These are phyloP conservation scores for Rhopalosiphum maidis DNA, from an alignment of 1,140 invertebrate species.

Conservation along the genomic window DNA sequence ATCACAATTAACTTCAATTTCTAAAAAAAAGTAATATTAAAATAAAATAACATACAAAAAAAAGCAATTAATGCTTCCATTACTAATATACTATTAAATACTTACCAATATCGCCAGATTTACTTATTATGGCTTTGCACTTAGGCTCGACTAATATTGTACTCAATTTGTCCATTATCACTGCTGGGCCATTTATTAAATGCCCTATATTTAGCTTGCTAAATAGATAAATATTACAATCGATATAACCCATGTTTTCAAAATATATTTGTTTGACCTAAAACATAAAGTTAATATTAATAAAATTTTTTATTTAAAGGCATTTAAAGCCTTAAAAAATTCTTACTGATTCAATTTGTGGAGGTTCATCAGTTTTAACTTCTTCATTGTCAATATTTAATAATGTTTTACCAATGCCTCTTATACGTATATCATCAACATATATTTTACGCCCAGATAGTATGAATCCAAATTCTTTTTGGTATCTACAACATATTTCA, in stretches of 20 bases:
- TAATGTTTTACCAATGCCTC: slow-evolving; percentile 79
- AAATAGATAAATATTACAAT: slow-evolving; percentile 45
- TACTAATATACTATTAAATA: slow-evolving; percentile 62
- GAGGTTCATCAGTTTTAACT: slow-evolving; percentile 61
- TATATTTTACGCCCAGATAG: slow-evolving; percentile 81
- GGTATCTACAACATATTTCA: slow-evolving; percentile 70
- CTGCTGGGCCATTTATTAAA: slow-evolving; percentile 82
- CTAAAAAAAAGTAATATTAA: slow-evolving; percentile 45
- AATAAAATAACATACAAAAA: not conserved
- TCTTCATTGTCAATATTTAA: slow-evolving; percentile 59
- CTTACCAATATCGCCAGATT: slow-evolving; percentile 77
- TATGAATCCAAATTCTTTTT: slow-evolving; percentile 94
- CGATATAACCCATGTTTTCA: slow-evolving; percentile 72
- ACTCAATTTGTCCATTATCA: slow-evolving; percentile 93
- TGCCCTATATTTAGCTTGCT: slow-evolving; percentile 68
- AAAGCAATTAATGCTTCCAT: not conserved
- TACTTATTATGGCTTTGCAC: slow-evolving; percentile 74
- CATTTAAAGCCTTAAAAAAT: not conserved
- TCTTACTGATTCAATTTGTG: slow-evolving; percentile 67
- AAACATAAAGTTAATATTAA: not conserved
- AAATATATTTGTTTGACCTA: slow-evolving; percentile 77
- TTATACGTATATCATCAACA: slow-evolving; percentile 92
- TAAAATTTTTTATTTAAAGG: not conserved
- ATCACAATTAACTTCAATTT: slow-evolving; percentile 63
- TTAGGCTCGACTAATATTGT: slow-evolving; percentile 94